Percentiles rank a stretch among this genome's conserved stretches.
Evolutionary conservation across 2,797 vertebrate genomes (phyloP).

Genomic region (Garrulus glandarius): DNA sequence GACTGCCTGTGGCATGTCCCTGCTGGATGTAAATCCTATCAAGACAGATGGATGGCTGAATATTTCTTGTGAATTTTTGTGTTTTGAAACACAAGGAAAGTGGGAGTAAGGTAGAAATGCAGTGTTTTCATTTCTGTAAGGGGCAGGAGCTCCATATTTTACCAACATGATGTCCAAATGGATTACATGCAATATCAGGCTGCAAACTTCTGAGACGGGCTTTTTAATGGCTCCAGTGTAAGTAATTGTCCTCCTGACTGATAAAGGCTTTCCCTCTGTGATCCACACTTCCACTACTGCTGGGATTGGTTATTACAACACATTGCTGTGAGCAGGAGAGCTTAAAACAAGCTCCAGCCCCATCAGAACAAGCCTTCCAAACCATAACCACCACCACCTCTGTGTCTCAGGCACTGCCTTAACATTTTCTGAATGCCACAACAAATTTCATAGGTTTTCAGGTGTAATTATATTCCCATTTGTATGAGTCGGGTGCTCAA

Average conservation of each 20-base stretch:
- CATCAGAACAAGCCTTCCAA: not conserved
- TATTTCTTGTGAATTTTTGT: not conserved
- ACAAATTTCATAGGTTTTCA: not conserved
- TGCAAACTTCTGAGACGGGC: not conserved
- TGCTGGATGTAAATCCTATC: not conserved
- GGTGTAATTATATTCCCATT: not conserved
- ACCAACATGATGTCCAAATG: not conserved
- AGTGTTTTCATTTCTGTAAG: not conserved
- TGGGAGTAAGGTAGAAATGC: not conserved
- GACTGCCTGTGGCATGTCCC: not conserved
- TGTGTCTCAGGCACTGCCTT: not conserved
- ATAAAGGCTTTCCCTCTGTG: not conserved
- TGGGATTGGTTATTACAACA: not conserved
- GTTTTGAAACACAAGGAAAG: not conserved
- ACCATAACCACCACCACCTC: not conserved
- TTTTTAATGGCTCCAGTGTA: not conserved
- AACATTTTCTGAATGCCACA: not conserved
- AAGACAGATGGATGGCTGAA: not conserved
- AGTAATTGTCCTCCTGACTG: not conserved
- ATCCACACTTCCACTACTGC: not conserved
- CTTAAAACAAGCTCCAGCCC: not conserved
- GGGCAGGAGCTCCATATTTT: not conserved
- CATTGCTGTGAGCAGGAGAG: not conserved
- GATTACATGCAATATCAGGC: not conserved
- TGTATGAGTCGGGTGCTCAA: not conserved